Conservation (phyloP, 2,797 vertebrate genomes). For the Bryconaethiops microstoma region DNA sequence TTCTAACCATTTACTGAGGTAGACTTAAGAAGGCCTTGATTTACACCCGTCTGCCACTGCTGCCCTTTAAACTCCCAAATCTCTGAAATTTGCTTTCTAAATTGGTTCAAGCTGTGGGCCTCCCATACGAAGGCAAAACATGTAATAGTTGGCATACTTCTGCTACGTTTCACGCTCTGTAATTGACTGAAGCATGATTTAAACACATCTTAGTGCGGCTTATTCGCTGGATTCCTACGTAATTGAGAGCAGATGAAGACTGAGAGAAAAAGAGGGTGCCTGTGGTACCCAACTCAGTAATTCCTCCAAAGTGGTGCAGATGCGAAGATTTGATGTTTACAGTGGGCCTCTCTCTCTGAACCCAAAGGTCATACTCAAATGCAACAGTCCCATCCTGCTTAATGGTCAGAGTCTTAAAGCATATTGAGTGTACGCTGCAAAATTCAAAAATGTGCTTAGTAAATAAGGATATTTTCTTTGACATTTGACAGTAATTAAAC, state of each 20-base stretch:
- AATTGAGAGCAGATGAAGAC: slow-evolving; percentile 73
- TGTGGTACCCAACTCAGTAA: slow-evolving; percentile 62
- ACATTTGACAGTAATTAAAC: not conserved
- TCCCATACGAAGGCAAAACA: slow-evolving; percentile 30
- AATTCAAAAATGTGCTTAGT: not conserved
- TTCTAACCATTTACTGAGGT: slow-evolving; percentile 23
- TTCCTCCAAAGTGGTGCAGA: slow-evolving; percentile 53
- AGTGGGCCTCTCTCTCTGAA: slow-evolving; percentile 3
- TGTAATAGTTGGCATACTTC: slow-evolving; percentile 55
- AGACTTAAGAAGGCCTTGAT: slow-evolving; percentile 60
- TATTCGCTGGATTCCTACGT: slow-evolving; percentile 67
- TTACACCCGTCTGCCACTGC: slow-evolving; percentile 61
- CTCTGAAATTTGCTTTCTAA: slow-evolving; percentile 65
- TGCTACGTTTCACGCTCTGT: slow-evolving; percentile 55
- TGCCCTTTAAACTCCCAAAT: slow-evolving; percentile 57
- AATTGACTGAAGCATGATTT: slow-evolving; percentile 61
- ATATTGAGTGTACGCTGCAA: not conserved
- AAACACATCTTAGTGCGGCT: slow-evolving; percentile 65
- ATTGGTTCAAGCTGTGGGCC: slow-evolving; percentile 66
- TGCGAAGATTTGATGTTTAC: slow-evolving; percentile 40
- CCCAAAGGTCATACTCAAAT: not conserved
- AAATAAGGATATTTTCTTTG: not conserved
- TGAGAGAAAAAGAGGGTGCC: slow-evolving; percentile 55
- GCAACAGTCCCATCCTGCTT: not conserved
- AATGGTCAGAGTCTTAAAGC: not conserved